Conservation (phyloP, 2,888 invertebrate species). For the Phania funesta region DNA sequence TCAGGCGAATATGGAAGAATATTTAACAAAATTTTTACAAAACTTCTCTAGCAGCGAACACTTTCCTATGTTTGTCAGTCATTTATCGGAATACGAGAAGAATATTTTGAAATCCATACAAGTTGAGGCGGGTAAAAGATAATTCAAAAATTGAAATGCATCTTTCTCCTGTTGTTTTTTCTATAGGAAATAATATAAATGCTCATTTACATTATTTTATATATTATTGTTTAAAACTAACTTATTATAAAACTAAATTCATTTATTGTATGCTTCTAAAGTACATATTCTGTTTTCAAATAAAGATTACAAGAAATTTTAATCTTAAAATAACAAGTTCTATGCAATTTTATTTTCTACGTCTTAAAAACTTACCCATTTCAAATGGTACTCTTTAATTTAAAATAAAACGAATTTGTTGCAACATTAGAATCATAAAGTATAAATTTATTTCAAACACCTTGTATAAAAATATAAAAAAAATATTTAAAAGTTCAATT, state of each 20-base stretch:
- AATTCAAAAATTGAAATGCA: background rate
- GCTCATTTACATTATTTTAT: background rate
- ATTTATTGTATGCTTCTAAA: too few species aligned
- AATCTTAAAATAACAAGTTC: too few species aligned
- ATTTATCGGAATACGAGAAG: conserved; percentile 82
- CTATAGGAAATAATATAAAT: background rate
- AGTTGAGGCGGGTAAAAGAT: conserved; percentile 64
- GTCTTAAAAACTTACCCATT: background rate
- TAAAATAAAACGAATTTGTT: conserved; percentile 11
- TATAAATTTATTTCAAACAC: conserved; percentile 38
- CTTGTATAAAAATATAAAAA: conserved; percentile 3
- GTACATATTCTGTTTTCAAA: too few species aligned
- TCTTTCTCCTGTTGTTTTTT: background rate
- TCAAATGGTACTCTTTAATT: background rate
- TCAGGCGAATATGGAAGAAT: conserved; percentile 84
- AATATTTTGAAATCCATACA: conserved; percentile 68
- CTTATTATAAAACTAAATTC: too few species aligned
- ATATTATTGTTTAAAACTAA: too few species aligned
- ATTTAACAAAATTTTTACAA: conserved; percentile 84
- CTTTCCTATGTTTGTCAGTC: conserved; percentile 83
- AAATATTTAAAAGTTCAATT: conserved; percentile 8
- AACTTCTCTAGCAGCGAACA: conserved; percentile 84
- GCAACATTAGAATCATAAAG: conserved; percentile 1
- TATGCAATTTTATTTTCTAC: too few species aligned
- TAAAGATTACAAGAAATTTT: too few species aligned